phyloP scores from a whole-genome alignment of 1,140 invertebrate genomes.

The Trichomalopsis sarcophagae region DNA sequence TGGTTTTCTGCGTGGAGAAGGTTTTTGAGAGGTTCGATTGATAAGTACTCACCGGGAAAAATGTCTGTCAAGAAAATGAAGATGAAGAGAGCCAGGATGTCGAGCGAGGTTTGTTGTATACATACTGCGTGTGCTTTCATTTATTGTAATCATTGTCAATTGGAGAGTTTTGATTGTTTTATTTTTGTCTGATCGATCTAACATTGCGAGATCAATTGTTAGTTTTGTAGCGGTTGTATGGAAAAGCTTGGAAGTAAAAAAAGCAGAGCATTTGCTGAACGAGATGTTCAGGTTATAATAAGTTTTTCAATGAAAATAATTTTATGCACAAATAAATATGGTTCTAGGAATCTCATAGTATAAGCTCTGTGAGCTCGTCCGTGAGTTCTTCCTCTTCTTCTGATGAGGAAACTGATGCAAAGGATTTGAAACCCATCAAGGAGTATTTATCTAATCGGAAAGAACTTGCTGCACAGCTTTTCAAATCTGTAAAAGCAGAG shows the following conservation, averaged over 20 bases:
- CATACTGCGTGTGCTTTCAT: neutral
- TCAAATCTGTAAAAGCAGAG: conserved; percentile 71
- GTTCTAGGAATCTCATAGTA: conserved; percentile 52
- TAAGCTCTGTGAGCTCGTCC: conserved; percentile 55
- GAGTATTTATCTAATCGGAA: conserved; percentile 68
- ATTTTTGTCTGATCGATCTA: neutral
- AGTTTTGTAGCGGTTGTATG: no score
- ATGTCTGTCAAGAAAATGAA: conserved; percentile 35
- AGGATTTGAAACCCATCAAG: conserved; percentile 71
- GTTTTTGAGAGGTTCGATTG: neutral
- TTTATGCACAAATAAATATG: neutral
- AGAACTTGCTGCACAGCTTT: conserved; percentile 69
- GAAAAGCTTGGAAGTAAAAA: no score
- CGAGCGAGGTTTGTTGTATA: conserved; percentile 41
- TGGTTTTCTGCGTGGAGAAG: neutral
- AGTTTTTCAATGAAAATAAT: neutral
- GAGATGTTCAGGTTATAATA: neutral
- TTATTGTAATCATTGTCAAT: neutral
- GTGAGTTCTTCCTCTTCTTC: conserved; percentile 61
- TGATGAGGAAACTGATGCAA: conserved; percentile 67
- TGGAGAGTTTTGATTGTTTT: neutral
- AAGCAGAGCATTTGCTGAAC: neutral
- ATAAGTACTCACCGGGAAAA: neutral
- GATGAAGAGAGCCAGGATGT: conserved; percentile 32
- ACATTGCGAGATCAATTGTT: no score